Evolutionary conservation across 2,888 invertebrate genomes (phyloP).

Genomic region (Dioctria linearis): DNA sequence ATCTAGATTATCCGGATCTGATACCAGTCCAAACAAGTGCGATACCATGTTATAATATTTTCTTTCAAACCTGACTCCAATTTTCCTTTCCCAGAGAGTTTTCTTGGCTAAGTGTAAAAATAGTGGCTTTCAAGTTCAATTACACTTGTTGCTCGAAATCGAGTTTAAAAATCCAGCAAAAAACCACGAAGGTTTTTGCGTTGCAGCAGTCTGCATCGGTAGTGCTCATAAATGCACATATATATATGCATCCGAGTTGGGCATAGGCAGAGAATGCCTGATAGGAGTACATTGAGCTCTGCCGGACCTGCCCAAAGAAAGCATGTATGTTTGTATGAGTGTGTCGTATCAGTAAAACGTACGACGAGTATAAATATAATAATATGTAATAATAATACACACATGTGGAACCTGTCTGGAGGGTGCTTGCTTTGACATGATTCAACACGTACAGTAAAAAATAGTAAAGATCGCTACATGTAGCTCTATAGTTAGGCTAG

Average conservation of each 20-base stretch:
- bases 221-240: no score
- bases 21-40: no score
- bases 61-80: no score
- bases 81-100: not conserved
- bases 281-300: not conserved
- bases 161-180: slow-evolving; percentile 2
- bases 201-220: not conserved
- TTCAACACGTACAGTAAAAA: not conserved
- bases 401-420: slow-evolving; percentile 22
- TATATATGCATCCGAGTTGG: not conserved
- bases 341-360: not conserved
- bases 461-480: no score
- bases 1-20: no score
- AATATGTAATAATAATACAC: not conserved
- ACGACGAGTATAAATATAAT: not conserved
- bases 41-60: no score
- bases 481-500: no score
- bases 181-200: not conserved
- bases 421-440: not conserved
- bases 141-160: slow-evolving; percentile 36
- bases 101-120: not conserved
- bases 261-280: not conserved
- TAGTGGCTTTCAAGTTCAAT: slow-evolving; percentile 17
- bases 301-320: slow-evolving; percentile 3
- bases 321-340: not conserved